Evolutionary conservation across 2,113 vertebrate species (phyloP), one percentile per base, ranked within the genome.

Genomic region (Sarotherodon lohbergeri): DNA sequence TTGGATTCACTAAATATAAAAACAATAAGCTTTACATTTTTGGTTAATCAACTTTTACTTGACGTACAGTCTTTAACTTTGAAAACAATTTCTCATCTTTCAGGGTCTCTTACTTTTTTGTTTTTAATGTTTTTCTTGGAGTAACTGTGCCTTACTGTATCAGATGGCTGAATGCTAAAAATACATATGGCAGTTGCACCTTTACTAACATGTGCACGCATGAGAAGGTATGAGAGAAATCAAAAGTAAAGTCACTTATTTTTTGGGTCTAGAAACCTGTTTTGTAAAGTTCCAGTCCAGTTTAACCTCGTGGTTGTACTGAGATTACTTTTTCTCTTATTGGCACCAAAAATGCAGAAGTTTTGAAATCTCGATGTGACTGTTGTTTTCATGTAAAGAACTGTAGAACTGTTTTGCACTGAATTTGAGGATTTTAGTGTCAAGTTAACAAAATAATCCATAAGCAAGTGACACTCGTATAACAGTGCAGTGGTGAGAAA

Each of bases 381-480:
- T 66, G 61, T 12, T 36, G 12, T 66, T 36, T 66, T 36, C 17
- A n/a, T 66, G 9, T 34, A 63, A 63, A 63, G 16, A 63, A 63
- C 16, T 66, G 17, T 39, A 66, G 10, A 66, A 36, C 32, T 39
- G 34, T 66, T 39, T 39, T n/a, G 7, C 61, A n/a, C 4, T n/a
- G 19, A 66, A n/a, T 66, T 39, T 66, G 61, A 66, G 61, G 34
- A 39, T 66, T 66, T 66, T 66, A n/a, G 61, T 66, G 6, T 66
- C 17, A 39, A 39, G 34, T 7, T n/a, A 22, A 39, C 10, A 66
- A 66, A 66, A 0, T 39, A 39, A n/a, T 66, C 1, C 6, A 66
- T n/a, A 66, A 66, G 4, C 34, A 39, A 0, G 61, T 39, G 34
- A 39, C 61, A 66, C 34, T 39, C 1, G 6, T 66, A 39, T 0